Conservation (phyloP, 2,113 vertebrate species). For the Rostratula benghalensis region DNA sequence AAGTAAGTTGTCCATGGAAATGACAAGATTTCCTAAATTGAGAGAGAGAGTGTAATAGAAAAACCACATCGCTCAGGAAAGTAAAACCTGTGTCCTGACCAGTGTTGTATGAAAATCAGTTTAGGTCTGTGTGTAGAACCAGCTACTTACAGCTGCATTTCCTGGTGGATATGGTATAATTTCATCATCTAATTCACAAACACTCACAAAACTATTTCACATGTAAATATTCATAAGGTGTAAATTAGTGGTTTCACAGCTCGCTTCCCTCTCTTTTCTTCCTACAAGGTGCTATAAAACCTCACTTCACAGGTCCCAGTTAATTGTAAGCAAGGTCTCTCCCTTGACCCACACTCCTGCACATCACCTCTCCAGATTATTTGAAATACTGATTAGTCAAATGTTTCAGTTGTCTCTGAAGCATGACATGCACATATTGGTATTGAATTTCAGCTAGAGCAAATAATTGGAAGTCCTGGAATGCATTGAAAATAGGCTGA, state of each 20-base stretch:
- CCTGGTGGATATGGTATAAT: neutral
- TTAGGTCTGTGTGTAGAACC: neutral
- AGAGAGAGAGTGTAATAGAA: neutral
- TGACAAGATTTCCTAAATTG: neutral
- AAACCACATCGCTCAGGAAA: fast-evolving
- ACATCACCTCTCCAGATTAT: neutral
- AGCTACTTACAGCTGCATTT: neutral
- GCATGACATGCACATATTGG: neutral
- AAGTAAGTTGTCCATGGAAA: neutral
- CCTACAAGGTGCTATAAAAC: neutral
- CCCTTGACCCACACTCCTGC: neutral
- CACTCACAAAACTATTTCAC: neutral
- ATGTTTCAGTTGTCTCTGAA: neutral
- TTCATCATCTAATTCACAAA: neutral
- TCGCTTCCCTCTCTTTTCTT: neutral
- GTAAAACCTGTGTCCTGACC: neutral
- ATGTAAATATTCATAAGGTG: slow-evolving; percentile 19
- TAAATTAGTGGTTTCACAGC: slow-evolving; percentile 50
- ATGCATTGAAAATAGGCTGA: neutral
- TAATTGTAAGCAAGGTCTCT: neutral
- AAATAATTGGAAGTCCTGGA: neutral
- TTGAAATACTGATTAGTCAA: neutral
- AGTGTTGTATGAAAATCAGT: fast-evolving
- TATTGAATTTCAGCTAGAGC: neutral
- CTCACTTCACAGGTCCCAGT: neutral